Evolutionary conservation across 2,113 vertebrate species (phyloP).

Genomic region (Phainopepla nitens): DNA sequence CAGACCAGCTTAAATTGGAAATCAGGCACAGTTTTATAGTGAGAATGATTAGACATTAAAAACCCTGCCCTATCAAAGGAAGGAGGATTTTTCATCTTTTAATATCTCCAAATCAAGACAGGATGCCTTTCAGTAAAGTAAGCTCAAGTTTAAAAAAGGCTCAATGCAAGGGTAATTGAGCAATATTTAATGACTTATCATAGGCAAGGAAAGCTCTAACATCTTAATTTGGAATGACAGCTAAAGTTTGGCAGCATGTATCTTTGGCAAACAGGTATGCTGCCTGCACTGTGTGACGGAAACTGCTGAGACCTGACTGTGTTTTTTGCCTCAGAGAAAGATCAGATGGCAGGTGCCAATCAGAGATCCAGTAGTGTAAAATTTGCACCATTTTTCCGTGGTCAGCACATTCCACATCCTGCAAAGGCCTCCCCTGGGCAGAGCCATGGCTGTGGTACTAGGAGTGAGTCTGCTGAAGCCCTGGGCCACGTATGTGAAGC

Average conservation of each 20-base stretch:
- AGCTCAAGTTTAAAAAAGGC: background rate
- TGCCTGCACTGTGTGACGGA: background rate
- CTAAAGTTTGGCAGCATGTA: background rate
- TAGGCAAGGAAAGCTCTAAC: conserved; percentile 23
- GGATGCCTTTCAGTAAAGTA: conserved; percentile 51
- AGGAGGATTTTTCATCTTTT: conserved; percentile 53
- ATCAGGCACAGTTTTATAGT: conserved; percentile 61
- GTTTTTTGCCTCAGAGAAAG: background rate
- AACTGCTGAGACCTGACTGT: background rate
- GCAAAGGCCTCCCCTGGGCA: background rate
- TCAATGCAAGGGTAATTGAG: conserved; percentile 39
- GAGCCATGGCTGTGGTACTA: background rate
- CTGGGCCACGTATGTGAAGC: accelerated
- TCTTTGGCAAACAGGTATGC: conserved; percentile 14
- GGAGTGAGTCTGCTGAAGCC: background rate
- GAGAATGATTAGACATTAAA: conserved; percentile 56
- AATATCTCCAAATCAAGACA: conserved; percentile 56
- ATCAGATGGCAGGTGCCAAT: background rate
- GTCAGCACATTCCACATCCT: background rate
- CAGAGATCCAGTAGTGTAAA: accelerated
- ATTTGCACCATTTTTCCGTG: background rate
- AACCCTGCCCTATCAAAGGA: conserved; percentile 50
- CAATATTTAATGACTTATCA: conserved; percentile 34
- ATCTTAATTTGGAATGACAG: background rate
- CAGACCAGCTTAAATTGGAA: conserved; percentile 64